Evolutionary conservation across 1,140 invertebrate species (phyloP).

Genomic region (Brachionus paranguensis): DNA sequence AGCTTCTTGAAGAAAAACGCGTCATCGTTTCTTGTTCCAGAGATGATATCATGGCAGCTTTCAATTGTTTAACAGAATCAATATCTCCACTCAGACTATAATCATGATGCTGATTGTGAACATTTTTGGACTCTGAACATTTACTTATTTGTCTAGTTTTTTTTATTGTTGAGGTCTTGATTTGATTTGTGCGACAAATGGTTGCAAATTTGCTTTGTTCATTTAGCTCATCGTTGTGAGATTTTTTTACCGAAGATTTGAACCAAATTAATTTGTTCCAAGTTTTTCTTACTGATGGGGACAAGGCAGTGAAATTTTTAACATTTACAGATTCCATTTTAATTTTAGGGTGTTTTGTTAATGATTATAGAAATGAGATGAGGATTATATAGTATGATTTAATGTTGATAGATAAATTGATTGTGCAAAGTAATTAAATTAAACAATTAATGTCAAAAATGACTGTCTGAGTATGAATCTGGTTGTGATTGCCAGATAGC

Average conservation of each 20-base stretch:
- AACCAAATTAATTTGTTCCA: background rate
- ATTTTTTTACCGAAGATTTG: background rate
- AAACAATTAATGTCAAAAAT: background rate
- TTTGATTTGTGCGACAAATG: background rate
- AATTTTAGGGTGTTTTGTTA: background rate
- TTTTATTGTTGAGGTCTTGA: background rate
- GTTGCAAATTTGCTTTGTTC: background rate
- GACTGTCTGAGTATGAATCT: background rate
- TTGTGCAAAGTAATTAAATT: background rate
- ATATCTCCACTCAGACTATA: background rate
- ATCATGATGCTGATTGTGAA: too few relatives aligned
- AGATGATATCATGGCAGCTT: background rate
- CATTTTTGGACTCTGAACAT: too few relatives aligned
- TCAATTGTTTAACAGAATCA: background rate
- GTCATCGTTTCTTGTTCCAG: background rate
- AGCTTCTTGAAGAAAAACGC: background rate
- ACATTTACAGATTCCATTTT: background rate
- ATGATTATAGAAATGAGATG: background rate
- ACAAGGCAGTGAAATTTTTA: background rate
- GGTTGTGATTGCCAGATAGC: background rate
- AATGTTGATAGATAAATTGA: background rate
- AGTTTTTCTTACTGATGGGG: background rate
- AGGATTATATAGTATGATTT: too few relatives aligned
- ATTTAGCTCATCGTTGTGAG: background rate
- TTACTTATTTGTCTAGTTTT: background rate